These are phyloP conservation scores for Euschistus heros DNA, from an alignment of 1,140 invertebrate species.

Conservation along the genomic window DNA sequence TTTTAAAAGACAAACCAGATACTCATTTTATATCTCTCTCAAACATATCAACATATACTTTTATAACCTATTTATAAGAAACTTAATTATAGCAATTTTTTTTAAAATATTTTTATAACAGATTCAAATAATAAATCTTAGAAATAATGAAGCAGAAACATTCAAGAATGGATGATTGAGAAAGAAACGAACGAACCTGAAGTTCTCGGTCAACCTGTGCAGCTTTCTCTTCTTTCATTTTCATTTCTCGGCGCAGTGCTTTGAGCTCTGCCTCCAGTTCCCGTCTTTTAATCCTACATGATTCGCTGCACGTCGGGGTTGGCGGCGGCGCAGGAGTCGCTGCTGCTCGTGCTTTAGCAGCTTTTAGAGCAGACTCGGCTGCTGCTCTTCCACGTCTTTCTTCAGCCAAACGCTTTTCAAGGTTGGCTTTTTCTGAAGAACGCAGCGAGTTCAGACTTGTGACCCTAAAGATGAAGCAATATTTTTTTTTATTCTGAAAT, in stretches of 20 bases:
- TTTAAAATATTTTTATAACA: background rate
- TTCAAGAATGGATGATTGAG: too few species aligned
- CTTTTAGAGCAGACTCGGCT: slow-evolving; percentile 63
- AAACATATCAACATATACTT: too few species aligned
- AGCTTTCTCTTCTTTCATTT: slow-evolving; percentile 58
- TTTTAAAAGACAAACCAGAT: too few species aligned
- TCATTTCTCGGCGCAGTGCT: slow-evolving; percentile 60
- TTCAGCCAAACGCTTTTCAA: slow-evolving; percentile 70
- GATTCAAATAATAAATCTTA: too few species aligned
- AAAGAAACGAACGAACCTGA: slow-evolving; percentile 34
- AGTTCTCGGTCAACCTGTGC: slow-evolving; percentile 43
- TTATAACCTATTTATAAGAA: too few species aligned
- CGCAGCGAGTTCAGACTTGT: slow-evolving; percentile 58
- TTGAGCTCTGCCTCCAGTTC: slow-evolving; percentile 71
- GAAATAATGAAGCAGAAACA: too few species aligned
- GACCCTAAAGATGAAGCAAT: slow-evolving; percentile 48
- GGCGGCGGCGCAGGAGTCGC: slow-evolving; percentile 19
- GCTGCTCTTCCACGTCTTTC: slow-evolving; percentile 63
- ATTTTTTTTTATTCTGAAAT: too few species aligned
- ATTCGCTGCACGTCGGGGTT: slow-evolving; percentile 48
- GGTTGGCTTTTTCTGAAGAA: slow-evolving; percentile 56
- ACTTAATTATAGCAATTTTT: too few species aligned
- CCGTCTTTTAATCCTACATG: slow-evolving; percentile 57
- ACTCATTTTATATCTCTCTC: too few species aligned
- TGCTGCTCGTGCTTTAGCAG: slow-evolving; percentile 55